Percentiles rank a stretch among this genome's conserved stretches.
Conservation (phyloP, 2,888 invertebrate species). For the Drosophila macrothrix region DNA sequence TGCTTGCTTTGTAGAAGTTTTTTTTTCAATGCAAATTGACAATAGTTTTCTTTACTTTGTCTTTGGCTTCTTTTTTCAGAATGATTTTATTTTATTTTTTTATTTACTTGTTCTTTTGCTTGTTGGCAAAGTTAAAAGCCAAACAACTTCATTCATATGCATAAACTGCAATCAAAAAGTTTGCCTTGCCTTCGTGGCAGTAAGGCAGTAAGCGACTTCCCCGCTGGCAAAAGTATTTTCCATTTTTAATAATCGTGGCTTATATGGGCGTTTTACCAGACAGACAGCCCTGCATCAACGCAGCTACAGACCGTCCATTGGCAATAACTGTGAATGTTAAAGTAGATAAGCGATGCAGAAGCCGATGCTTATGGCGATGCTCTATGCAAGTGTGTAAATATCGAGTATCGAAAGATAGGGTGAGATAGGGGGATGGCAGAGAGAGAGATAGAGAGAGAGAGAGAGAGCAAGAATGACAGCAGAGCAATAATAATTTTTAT, state of each 20-base stretch:
- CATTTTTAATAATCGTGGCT: slow-evolving; percentile 76
- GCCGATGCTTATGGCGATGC: slow-evolving; percentile 31
- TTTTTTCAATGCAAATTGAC: slow-evolving; percentile 62
- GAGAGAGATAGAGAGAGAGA: background rate
- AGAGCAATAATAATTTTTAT: slow-evolving; percentile 27
- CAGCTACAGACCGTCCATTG: slow-evolving; percentile 19
- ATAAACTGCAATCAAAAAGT: slow-evolving; percentile 72
- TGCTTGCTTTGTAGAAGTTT: slow-evolving; percentile 30
- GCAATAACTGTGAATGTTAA: slow-evolving; percentile 41
- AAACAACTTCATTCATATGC: slow-evolving; percentile 76
- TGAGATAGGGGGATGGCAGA: background rate
- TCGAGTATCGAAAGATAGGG: slow-evolving; percentile 13
- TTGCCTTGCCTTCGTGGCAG: slow-evolving; percentile 25
- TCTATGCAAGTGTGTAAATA: slow-evolving; percentile 42
- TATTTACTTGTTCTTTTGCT: slow-evolving; percentile 40
- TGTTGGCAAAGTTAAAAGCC: slow-evolving; percentile 61
- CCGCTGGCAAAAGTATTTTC: slow-evolving; percentile 59
- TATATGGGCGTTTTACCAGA: slow-evolving; percentile 34
- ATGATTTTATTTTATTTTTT: background rate
- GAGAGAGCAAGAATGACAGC: background rate
- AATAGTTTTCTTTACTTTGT: slow-evolving; percentile 36
- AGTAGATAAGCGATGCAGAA: slow-evolving; percentile 30
- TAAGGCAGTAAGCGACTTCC: background rate
- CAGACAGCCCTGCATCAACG: slow-evolving; percentile 12
- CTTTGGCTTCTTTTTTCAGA: background rate